These are phyloP conservation scores for Mustela lutreola DNA, from an alignment of 2,113 vertebrate genomes.

Conservation along the genomic window DNA sequence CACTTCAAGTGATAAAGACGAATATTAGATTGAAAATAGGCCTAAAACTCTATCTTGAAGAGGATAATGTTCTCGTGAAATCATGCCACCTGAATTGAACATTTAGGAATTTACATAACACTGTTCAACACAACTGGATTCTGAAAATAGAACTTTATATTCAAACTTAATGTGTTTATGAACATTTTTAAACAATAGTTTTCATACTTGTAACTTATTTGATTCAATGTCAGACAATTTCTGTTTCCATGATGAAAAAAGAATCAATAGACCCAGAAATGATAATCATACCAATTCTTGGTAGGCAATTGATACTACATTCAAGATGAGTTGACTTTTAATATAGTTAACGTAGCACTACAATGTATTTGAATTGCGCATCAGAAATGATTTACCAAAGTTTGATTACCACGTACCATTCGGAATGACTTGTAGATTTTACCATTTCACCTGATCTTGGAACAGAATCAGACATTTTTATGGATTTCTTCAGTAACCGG, in stretches of 20 bases:
- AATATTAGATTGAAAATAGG: background rate
- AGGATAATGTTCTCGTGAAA: background rate
- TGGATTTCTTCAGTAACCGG: constrained; percentile 23
- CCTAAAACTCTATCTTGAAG: constrained; percentile 16
- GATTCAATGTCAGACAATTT: constrained; percentile 65
- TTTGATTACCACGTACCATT: constrained; percentile 39
- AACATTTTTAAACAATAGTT: constrained; percentile 46
- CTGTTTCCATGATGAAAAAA: constrained; percentile 69
- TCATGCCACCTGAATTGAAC: background rate
- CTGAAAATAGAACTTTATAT: constrained; percentile 69
- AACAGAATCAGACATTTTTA: constrained; percentile 48
- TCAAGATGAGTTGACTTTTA: constrained; percentile 60
- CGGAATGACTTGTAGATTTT: constrained; percentile 45
- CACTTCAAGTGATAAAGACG: background rate
- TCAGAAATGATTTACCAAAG: constrained; percentile 69
- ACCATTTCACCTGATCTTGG: constrained; percentile 63
- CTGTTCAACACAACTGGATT: constrained; percentile 41
- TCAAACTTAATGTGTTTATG: constrained; percentile 48
- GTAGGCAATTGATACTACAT: constrained; percentile 52
- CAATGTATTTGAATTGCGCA: constrained; percentile 64
- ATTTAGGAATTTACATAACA: constrained; percentile 18
- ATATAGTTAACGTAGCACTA: constrained; percentile 64
- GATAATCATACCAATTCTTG: constrained; percentile 53
- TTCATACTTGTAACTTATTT: constrained; percentile 46
- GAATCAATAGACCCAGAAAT: constrained; percentile 67